Percentiles rank a stretch among this genome's conserved stretches.
Evolutionary conservation across 2,113 vertebrate genomes (phyloP).

Genomic region (Daboia siamensis): DNA sequence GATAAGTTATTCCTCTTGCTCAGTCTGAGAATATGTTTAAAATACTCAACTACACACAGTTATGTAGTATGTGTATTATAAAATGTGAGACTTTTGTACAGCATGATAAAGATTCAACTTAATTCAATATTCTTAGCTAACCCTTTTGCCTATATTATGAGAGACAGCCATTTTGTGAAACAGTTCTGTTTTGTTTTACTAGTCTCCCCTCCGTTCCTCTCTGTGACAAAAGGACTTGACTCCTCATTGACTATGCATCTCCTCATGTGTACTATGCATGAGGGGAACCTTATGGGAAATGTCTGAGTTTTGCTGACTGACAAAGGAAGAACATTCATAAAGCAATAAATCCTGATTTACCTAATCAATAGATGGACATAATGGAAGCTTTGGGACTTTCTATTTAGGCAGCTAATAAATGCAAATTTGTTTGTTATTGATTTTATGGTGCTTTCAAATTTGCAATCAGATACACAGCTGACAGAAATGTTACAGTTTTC

Average conservation of each 20-base stretch:
- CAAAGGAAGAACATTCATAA: not conserved
- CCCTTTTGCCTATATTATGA: not conserved
- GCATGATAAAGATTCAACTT: not conserved
- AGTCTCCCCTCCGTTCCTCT: not conserved
- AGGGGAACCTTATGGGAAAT: not conserved
- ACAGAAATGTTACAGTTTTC: not conserved
- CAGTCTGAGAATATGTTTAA: not conserved
- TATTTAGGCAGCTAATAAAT: not conserved
- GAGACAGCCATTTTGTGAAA: not conserved
- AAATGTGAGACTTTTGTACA: not conserved
- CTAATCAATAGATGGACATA: not conserved
- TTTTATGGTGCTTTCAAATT: not conserved
- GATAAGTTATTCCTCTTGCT: not conserved
- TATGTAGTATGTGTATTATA: not conserved
- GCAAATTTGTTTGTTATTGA: not conserved
- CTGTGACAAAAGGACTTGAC: not conserved
- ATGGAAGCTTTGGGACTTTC: not conserved
- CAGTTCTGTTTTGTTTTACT: not conserved
- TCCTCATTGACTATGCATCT: not conserved
- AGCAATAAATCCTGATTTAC: not conserved
- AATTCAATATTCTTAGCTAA: not conserved
- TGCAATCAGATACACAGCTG: not conserved
- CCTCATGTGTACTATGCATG: not conserved
- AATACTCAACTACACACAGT: not conserved
- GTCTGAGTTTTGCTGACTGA: not conserved